Percentiles rank a stretch among this genome's conserved stretches.
Evolutionary conservation across 2,888 invertebrate species (phyloP).

Genomic region (Drosophila pseudotalamancana): DNA sequence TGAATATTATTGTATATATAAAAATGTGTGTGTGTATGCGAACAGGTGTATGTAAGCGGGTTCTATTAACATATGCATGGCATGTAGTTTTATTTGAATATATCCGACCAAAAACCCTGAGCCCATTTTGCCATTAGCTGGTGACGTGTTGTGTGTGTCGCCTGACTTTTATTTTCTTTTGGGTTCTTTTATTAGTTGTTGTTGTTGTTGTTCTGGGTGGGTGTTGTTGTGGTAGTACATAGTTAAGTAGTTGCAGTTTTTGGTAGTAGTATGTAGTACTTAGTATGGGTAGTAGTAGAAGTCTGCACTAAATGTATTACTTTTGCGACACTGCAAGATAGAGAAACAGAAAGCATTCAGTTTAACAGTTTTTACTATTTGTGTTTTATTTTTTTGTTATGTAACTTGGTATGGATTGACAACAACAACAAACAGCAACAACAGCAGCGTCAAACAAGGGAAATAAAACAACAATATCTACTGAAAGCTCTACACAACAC

Average conservation of each 20-base stretch:
- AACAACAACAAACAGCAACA: slow-evolving; percentile 36
- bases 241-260: slow-evolving; percentile 57
- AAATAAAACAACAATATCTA: not conserved
- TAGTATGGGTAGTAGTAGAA: slow-evolving; percentile 68
- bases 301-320: slow-evolving; percentile 69
- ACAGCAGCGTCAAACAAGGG: slow-evolving; percentile 14
- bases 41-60: slow-evolving; percentile 36
- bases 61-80: slow-evolving; percentile 47
- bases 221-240: slow-evolving; percentile 43
- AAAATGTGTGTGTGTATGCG: slow-evolving; percentile 1
- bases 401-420: slow-evolving; percentile 8
- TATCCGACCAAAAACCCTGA: slow-evolving; percentile 58
- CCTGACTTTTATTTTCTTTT: slow-evolving; percentile 27
- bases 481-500: not conserved
- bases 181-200: slow-evolving; percentile 21
- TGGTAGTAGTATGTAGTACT: slow-evolving; percentile 56
- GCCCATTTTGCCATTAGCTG: slow-evolving; percentile 47
- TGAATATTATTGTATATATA: slow-evolving; percentile 12
- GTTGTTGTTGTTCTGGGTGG: slow-evolving; percentile 60
- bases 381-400: slow-evolving; percentile 1
- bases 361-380: slow-evolving; percentile 46
- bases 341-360: slow-evolving; percentile 76
- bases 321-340: slow-evolving; percentile 83
- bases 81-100: slow-evolving; percentile 23
- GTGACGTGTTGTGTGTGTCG: slow-evolving; percentile 43